phyloP scores from a whole-genome alignment of 2,888 invertebrate genomes.

The Conomelus anceps region DNA sequence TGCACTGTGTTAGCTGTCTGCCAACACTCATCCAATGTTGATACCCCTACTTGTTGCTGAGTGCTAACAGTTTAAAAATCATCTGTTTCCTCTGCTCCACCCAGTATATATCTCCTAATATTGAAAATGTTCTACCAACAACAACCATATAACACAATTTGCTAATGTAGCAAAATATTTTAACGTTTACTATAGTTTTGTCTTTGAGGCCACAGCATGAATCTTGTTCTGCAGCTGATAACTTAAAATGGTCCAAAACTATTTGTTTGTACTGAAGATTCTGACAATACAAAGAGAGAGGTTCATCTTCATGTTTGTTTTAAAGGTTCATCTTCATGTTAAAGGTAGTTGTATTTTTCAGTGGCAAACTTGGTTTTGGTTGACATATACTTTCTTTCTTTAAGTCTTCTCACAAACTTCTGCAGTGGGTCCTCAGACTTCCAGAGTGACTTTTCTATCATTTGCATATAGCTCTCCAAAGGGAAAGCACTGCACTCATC shows the following conservation, averaged over 20 bases:
- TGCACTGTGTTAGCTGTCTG: too few species aligned
- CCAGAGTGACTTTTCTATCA: conserved; percentile 27
- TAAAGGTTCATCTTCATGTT: too few species aligned
- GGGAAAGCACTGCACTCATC: conserved; percentile 32
- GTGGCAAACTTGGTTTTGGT: not conserved
- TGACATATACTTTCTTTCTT: not conserved
- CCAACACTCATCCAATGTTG: too few species aligned
- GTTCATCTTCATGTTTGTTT: not conserved
- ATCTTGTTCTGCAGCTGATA: not conserved
- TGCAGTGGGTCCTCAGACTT: conserved; percentile 19
- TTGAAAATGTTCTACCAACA: not conserved
- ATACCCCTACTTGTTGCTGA: too few species aligned
- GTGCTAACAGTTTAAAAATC: too few species aligned
- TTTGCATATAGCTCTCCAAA: conserved; percentile 34
- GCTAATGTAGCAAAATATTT: not conserved
- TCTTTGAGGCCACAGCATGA: not conserved
- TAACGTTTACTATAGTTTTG: not conserved
- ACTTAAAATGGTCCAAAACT: not conserved
- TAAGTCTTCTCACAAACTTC: conserved; percentile 10
- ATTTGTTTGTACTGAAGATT: not conserved
- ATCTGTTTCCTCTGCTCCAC: too few species aligned
- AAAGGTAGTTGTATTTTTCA: not conserved
- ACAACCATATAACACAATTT: not conserved
- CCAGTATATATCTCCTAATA: not conserved
- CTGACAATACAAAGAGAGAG: not conserved